A percentile compares a stretch with the other conserved stretches of the same genome.
Conservation (phyloP, 1,140 invertebrate genomes). For the Caerostris extrusa region DNA sequence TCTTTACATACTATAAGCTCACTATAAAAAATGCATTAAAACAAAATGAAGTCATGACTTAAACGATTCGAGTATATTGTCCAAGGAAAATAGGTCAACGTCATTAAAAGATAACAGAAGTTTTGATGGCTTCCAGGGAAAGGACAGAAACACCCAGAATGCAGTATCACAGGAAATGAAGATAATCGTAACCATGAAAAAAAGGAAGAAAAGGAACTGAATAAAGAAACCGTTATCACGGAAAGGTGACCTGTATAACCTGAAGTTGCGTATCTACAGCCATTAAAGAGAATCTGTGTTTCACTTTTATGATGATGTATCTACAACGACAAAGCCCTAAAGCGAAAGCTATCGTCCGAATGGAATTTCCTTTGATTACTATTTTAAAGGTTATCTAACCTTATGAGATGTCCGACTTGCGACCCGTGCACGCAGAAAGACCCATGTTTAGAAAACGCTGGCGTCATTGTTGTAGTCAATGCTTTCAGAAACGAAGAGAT, state of each 20-base stretch:
- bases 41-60: too few relatives aligned
- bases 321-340: background rate
- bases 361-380: background rate
- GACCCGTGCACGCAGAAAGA: too few relatives aligned
- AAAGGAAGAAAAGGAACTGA: background rate
- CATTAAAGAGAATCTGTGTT: background rate
- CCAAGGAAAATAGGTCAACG: background rate
- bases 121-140: background rate
- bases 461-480: too few relatives aligned
- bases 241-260: background rate
- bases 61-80: too few relatives aligned
- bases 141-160: background rate
- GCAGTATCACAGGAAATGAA: background rate
- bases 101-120: background rate
- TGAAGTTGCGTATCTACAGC: background rate
- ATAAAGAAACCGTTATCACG: background rate
- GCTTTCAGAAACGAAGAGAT: too few relatives aligned
- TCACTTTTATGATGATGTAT: constrained; percentile 9
- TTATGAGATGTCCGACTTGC: too few relatives aligned
- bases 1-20: too few relatives aligned
- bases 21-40: too few relatives aligned
- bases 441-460: too few relatives aligned
- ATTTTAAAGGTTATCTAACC: too few relatives aligned
- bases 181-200: background rate
- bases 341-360: background rate